Conservation (phyloP, 2,797 vertebrate species). For the Acrossocheilus fasciatus region DNA sequence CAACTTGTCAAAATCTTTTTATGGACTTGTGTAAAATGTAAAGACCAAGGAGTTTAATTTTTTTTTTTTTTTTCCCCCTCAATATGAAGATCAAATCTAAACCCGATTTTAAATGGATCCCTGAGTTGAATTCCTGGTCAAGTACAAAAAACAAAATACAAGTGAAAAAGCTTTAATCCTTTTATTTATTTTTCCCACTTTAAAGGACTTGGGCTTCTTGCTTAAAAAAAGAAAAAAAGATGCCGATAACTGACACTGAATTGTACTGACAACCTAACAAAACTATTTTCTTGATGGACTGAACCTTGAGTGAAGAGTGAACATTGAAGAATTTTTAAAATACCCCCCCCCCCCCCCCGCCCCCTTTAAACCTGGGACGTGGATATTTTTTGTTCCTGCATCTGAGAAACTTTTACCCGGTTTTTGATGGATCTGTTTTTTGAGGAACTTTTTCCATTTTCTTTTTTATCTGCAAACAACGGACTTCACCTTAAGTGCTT, state of each 20-base stretch:
- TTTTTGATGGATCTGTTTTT: background rate
- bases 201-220: constrained; percentile 8
- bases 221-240: background rate
- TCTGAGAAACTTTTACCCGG: background rate
- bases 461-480: background rate
- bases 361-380: background rate
- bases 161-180: background rate
- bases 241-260: constrained; percentile 33
- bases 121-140: background rate
- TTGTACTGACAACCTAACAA: constrained; percentile 9
- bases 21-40: background rate
- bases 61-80: background rate
- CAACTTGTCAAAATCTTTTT: background rate
- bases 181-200: background rate
- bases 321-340: constrained; percentile 26
- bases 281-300: constrained; percentile 23
- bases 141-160: background rate
- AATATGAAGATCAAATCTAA: constrained; percentile 3
- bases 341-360: too few relatives aligned
- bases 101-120: background rate
- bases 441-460: background rate
- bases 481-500: background rate
- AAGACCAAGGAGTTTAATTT: background rate
- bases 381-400: constrained; percentile 4
- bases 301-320: constrained; percentile 16